These are phyloP conservation scores for Tretioscincus oriximinensis DNA, from an alignment of 2,113 vertebrate species.

Conservation along the genomic window DNA sequence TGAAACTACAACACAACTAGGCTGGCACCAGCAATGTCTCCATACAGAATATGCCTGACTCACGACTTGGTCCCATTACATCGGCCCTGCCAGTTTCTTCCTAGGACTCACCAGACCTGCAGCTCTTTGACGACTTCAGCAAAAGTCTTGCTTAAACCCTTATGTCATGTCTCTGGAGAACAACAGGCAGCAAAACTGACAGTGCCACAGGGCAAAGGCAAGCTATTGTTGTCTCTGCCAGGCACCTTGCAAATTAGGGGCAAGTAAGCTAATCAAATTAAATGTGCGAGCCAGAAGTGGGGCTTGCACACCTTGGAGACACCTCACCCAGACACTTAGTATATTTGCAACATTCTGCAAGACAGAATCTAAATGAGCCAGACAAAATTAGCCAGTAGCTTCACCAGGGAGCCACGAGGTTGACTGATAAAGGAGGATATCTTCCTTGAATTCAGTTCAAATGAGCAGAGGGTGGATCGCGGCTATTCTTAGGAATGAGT, in stretches of 20 bases:
- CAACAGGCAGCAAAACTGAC: neutral
- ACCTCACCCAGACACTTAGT: neutral
- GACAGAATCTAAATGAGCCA: constrained; percentile 25
- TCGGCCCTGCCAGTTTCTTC: neutral
- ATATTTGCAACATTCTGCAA: neutral
- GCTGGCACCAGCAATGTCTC: too few species aligned
- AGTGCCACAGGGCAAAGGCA: neutral
- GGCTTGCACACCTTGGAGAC: neutral
- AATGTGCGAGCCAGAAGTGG: neutral
- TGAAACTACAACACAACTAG: too few species aligned
- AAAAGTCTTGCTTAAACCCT: neutral
- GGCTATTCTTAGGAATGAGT: neutral
- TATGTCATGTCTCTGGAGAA: constrained; percentile 7
- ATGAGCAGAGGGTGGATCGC: neutral
- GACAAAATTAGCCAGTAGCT: constrained; percentile 6
- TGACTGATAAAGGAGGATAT: neutral
- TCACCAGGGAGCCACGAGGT: neutral
- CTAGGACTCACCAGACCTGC: too few species aligned
- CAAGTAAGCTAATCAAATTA: constrained; percentile 15
- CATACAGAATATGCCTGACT: neutral
- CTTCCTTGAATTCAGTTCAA: neutral
- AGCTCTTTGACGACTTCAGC: neutral
- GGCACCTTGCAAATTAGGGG: constrained; percentile 30
- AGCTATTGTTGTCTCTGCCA: neutral
- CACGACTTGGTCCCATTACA: neutral